Conservation (phyloP, 2,888 invertebrate species). For the Tholera decimalis region DNA sequence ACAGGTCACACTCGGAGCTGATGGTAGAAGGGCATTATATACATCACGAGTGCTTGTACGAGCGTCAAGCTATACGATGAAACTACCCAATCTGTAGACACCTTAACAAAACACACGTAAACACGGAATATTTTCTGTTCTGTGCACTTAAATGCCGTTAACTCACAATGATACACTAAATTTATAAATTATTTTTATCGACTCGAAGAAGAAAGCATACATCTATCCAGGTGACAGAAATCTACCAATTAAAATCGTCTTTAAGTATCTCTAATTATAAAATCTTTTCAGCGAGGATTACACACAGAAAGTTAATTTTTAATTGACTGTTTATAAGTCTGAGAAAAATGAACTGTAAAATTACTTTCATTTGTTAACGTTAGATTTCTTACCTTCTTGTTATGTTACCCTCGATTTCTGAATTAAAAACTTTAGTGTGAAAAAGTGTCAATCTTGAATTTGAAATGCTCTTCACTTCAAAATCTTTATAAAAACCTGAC, state of each 20-base stretch:
- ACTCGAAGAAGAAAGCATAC: conserved; percentile 15
- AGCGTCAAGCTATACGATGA: not conserved
- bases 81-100: not conserved
- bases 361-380: conserved; percentile 29
- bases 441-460: too few relatives aligned
- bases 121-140: too few relatives aligned
- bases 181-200: conserved; percentile 20
- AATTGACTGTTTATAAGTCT: not conserved
- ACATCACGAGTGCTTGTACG: too few relatives aligned
- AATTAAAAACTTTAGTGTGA: not conserved
- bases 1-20: too few relatives aligned
- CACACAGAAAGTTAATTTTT: conserved; percentile 34
- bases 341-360: conserved; percentile 14
- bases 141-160: too few relatives aligned
- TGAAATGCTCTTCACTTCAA: too few relatives aligned
- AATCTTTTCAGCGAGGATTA: conserved; percentile 25
- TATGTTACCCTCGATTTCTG: not conserved
- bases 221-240: conserved; percentile 5
- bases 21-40: too few relatives aligned
- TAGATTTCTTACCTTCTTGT: not conserved
- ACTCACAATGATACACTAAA: conserved; percentile 9
- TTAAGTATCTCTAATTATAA: conserved; percentile 15
- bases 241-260: conserved; percentile 6
- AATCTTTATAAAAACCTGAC: too few relatives aligned
- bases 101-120: conserved; percentile 1